Percentiles rank a stretch among this genome's conserved stretches.
Conservation (phyloP, 2,888 invertebrate species). For the Drosophila mimica region DNA sequence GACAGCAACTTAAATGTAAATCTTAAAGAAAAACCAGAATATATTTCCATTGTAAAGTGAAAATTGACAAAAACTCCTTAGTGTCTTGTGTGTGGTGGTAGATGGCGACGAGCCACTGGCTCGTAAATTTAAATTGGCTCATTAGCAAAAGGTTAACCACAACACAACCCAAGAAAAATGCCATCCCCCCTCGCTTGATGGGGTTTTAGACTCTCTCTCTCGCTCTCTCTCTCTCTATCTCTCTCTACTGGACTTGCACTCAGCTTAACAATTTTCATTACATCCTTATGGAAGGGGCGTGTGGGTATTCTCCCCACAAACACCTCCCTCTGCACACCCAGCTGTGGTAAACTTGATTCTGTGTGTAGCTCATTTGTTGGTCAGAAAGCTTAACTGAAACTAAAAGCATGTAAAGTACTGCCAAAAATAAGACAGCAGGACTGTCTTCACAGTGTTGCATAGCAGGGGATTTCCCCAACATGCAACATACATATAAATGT, state of each 20-base stretch:
- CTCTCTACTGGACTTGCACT: background rate
- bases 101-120: conserved; percentile 26
- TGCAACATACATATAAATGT: background rate
- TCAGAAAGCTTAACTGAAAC: conserved; percentile 69
- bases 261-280: conserved; percentile 33
- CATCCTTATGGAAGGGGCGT: conserved; percentile 1
- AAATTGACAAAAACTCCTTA: conserved; percentile 9
- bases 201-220: background rate
- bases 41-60: conserved; percentile 13
- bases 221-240: background rate
- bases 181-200: conserved; percentile 6
- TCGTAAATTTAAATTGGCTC: conserved; percentile 77
- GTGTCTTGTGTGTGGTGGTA: background rate
- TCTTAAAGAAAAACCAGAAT: conserved; percentile 6
- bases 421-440: conserved; percentile 46
- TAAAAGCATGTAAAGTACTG: conserved; percentile 70
- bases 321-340: background rate
- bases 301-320: too few species aligned
- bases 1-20: conserved; percentile 18
- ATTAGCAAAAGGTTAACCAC: conserved; percentile 76
- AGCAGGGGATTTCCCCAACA: conserved; percentile 6
- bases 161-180: conserved; percentile 41
- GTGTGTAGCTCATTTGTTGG: conserved; percentile 68
- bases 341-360: conserved; percentile 24
- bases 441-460: conserved; percentile 26